Percentiles rank a stretch among this genome's conserved stretches.
Conservation (phyloP, 2,113 vertebrate species). For the Eurystomus gularis region DNA sequence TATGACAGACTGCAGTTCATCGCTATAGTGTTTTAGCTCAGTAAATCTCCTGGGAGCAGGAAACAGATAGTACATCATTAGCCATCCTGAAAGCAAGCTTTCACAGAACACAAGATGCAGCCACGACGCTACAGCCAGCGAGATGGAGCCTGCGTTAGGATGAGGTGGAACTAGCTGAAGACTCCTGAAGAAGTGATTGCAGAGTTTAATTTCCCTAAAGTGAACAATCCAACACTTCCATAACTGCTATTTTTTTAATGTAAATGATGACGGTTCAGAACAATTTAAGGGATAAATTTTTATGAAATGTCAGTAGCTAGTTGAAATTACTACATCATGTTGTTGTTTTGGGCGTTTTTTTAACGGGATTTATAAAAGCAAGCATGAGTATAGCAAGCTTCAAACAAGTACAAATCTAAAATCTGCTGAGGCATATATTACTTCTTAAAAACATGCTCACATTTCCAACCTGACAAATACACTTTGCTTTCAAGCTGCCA, state of each 20-base stretch:
- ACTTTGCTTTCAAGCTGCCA: neutral
- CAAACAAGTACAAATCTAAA: neutral
- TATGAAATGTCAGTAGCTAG: neutral
- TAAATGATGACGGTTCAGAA: neutral
- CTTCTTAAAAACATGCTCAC: neutral
- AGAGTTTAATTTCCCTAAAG: neutral
- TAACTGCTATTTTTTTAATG: neutral
- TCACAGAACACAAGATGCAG: conserved; percentile 33
- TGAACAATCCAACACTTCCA: neutral
- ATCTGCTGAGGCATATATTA: neutral
- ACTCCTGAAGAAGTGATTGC: neutral
- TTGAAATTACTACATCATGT: neutral
- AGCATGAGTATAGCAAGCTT: neutral
- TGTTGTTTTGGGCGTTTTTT: neutral
- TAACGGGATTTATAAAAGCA: neutral
- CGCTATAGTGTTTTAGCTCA: conserved; percentile 91
- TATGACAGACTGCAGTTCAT: conserved; percentile 89
- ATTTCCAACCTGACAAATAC: neutral
- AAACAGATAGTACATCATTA: conserved; percentile 68
- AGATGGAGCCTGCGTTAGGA: neutral
- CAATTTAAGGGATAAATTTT: neutral
- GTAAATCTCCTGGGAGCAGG: conserved; percentile 82
- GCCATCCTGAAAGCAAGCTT: conserved; percentile 48
- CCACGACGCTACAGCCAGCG: neutral
- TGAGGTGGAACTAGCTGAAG: conserved; percentile 33